A percentile compares a stretch with the other conserved stretches of the same genome.
phyloP scores from a whole-genome alignment of 2,888 invertebrate species.

The Aleiodes alternator region DNA sequence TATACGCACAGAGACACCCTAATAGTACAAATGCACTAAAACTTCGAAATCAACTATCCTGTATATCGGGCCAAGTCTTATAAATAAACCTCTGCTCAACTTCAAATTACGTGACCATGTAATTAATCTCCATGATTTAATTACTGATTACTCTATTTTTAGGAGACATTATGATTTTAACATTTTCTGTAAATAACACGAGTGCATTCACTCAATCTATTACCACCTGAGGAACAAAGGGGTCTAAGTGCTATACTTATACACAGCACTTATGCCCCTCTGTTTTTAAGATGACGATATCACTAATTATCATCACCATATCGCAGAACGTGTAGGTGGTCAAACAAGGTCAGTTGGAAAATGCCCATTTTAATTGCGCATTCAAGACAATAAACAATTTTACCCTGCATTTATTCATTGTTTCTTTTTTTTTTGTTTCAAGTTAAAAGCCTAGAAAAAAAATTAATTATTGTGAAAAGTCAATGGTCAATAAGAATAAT shows the following conservation, averaged over 20 bases:
- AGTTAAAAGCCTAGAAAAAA: no score
- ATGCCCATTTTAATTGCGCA: slow-evolving; percentile 17
- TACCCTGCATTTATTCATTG: no score
- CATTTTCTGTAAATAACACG: not conserved
- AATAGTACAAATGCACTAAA: no score
- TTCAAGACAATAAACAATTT: not conserved
- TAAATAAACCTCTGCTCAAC: slow-evolving; percentile 30
- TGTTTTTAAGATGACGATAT: no score
- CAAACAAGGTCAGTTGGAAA: not conserved
- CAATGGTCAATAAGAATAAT: no score
- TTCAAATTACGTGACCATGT: slow-evolving; percentile 23
- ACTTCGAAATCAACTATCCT: not conserved
- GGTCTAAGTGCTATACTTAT: no score
- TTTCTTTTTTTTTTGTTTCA: no score
- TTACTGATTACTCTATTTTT: no score
- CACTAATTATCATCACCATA: slow-evolving; percentile 18
- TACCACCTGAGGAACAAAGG: no score
- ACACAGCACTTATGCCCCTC: no score
- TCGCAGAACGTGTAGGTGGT: slow-evolving; percentile 10
- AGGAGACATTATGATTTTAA: not conserved
- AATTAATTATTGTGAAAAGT: no score
- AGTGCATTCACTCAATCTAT: not conserved
- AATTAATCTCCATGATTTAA: slow-evolving; percentile 14
- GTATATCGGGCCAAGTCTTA: slow-evolving; percentile 20
- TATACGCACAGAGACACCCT: no score